These are phyloP conservation scores for Leptatherina wallacei DNA, from an alignment of 2,797 vertebrate genomes.

Conservation along the genomic window DNA sequence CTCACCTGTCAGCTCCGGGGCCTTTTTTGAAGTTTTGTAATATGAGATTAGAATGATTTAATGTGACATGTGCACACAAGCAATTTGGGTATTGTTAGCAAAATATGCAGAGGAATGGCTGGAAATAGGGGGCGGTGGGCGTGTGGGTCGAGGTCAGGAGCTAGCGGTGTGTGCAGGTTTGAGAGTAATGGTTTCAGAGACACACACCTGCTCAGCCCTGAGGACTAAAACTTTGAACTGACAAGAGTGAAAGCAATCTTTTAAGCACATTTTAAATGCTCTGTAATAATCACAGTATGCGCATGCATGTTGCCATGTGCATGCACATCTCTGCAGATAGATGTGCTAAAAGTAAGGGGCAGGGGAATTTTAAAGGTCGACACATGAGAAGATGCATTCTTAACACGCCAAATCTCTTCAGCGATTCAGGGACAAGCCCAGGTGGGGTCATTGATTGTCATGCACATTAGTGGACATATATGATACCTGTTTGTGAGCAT, in stretches of 20 bases:
- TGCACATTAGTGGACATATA: conserved; percentile 54
- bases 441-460: conserved; percentile 67
- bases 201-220: conserved; percentile 78
- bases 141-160: conserved; percentile 47
- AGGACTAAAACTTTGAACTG: conserved; percentile 49
- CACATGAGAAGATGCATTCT: conserved; percentile 43
- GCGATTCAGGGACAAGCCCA: conserved; percentile 67
- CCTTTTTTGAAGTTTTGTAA: conserved; percentile 44
- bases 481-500: conserved; percentile 66
- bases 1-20: conserved; percentile 57
- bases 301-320: background rate
- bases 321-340: conserved; percentile 10
- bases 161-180: conserved; percentile 68
- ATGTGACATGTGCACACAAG: conserved; percentile 60
- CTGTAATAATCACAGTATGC: conserved; percentile 20
- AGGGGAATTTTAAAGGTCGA: conserved; percentile 50
- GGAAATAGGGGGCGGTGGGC: conserved; percentile 24
- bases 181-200: conserved; percentile 70
- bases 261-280: conserved; percentile 40
- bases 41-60: conserved; percentile 63
- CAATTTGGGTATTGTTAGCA: conserved; percentile 63
- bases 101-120: conserved; percentile 53
- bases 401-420: conserved; percentile 47
- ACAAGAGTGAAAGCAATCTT: conserved; percentile 42
- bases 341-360: background rate